These are phyloP conservation scores for Diadophis punctatus DNA, from an alignment of 2,113 vertebrate species.

Conservation along the genomic window DNA sequence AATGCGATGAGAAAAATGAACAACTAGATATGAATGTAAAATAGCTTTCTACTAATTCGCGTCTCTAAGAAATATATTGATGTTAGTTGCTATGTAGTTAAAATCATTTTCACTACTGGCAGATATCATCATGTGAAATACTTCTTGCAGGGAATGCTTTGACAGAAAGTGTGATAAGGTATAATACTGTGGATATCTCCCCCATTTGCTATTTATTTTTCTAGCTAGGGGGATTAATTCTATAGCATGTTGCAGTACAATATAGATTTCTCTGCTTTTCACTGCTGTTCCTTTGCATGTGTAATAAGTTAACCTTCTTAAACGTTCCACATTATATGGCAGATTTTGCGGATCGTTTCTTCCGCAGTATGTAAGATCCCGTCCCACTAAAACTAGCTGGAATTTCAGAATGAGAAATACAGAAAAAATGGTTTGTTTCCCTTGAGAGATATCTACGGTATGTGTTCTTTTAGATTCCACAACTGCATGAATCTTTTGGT, in stretches of 20 bases:
- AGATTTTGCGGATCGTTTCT: neutral
- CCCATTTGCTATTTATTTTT: slow-evolving; percentile 43
- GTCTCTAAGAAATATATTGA: slow-evolving; percentile 18
- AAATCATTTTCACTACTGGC: slow-evolving; percentile 17
- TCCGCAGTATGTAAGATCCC: neutral
- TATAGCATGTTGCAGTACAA: slow-evolving; percentile 17
- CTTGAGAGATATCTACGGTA: neutral
- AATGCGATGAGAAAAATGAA: neutral
- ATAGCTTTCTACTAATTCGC: neutral
- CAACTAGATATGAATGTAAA: neutral
- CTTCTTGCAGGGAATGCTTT: slow-evolving; percentile 50
- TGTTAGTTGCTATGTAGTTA: slow-evolving; percentile 35
- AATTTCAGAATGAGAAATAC: neutral
- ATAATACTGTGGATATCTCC: slow-evolving; percentile 13
- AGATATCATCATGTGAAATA: slow-evolving; percentile 36
- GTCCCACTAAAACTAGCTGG: neutral
- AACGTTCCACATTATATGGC: neutral
- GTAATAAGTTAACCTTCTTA: slow-evolving; percentile 15
- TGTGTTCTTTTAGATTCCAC: neutral
- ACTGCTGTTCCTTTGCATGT: slow-evolving; percentile 37
- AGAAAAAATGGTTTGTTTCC: neutral
- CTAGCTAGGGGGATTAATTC: slow-evolving; percentile 51
- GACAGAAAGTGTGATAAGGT: slow-evolving; percentile 56
- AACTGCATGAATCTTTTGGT: neutral
- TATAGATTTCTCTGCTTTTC: slow-evolving; percentile 27